A percentile compares a stretch with the other conserved stretches of the same genome.
Conservation (phyloP, 2,797 vertebrate species). For the Luscinia megarhynchos region DNA sequence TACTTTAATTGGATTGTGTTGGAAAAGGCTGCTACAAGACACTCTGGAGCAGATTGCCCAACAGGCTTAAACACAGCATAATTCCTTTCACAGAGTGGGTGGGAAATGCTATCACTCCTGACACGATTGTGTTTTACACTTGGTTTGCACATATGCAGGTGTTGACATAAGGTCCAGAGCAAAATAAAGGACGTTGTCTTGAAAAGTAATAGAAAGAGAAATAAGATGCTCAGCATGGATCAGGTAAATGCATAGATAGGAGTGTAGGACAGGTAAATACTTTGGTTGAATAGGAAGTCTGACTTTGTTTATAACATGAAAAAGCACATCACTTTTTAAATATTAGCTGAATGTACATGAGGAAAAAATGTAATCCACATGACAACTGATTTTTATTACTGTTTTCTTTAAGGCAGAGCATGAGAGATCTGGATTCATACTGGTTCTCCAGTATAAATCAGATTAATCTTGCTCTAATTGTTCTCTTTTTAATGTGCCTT, state of each 20-base stretch:
- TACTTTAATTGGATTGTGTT: background rate
- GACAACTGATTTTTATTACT: background rate
- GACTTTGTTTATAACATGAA: background rate
- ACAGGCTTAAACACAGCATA: background rate
- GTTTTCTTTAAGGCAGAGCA: background rate
- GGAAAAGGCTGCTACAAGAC: background rate
- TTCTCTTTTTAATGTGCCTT: background rate
- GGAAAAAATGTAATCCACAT: background rate
- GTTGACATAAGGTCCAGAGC: background rate
- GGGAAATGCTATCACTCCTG: background rate
- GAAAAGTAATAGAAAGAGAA: background rate
- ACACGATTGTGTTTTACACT: background rate
- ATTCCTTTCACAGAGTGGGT: background rate
- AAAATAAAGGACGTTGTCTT: background rate
- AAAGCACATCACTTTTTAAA: background rate
- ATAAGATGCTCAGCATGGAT: background rate
- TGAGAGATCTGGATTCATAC: background rate
- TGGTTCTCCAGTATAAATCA: background rate
- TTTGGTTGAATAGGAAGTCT: background rate
- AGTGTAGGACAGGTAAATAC: background rate
- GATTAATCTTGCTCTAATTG: background rate
- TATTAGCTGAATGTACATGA: background rate
- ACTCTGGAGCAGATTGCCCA: background rate
- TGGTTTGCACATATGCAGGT: background rate
- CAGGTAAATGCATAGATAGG: background rate